Base-by-base conservation (phyloP, 2,113 vertebrate genomes). In the Isurus oxyrinchus region DNA sequence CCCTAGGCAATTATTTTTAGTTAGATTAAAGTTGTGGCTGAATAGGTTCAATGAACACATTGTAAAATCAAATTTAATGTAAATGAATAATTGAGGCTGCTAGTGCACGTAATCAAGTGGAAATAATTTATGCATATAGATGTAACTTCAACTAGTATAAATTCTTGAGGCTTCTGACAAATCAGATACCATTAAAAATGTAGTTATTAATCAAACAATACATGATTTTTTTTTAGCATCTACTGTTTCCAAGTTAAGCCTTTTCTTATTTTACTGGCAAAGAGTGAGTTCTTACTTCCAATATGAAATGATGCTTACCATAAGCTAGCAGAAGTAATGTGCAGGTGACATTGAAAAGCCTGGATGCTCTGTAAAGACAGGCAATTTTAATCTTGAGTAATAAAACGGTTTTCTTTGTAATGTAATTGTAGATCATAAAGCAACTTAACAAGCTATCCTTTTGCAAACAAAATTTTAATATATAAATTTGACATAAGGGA, bases 171-270 rank as follows among this genome's bases (percentile, higher is more conserved):
- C 66, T 31, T 16, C 87, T 91, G 95, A 96, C 53, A 96, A 55
- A 97, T 96, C 96, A 96, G 63, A 59, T 96, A 96, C 96, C 96
- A 53, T 14, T 96, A 94, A 53, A 40, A 23, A 88, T 96, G 44
- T 96, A 61, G 14, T 96, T 96, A 5, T 63, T 97, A 96, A 96
- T 96, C 95, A 96, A 96, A 97, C 1, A 72, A 40, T 97, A 96
- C 96, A 79, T 55, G 94, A 96, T 16, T 21, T n/a, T 16, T 21
- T n/a, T 7, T 0, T 72, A 19, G 67, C 21, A 69, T 69, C 67
- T 69, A 69, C 3, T 69, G 67, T 25, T 23, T 76, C 7, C 31
- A 76, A 76, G 72, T 76, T 76, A 76, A 76, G 72, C 31, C 31
- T 76, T 76, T 76, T 76, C 19, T 76, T 76, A 35, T 31, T 76